Percentiles rank a stretch among this genome's conserved stretches.
Evolutionary conservation across 1,140 invertebrate species (phyloP).

Genomic region (Papilio glaucus): DNA sequence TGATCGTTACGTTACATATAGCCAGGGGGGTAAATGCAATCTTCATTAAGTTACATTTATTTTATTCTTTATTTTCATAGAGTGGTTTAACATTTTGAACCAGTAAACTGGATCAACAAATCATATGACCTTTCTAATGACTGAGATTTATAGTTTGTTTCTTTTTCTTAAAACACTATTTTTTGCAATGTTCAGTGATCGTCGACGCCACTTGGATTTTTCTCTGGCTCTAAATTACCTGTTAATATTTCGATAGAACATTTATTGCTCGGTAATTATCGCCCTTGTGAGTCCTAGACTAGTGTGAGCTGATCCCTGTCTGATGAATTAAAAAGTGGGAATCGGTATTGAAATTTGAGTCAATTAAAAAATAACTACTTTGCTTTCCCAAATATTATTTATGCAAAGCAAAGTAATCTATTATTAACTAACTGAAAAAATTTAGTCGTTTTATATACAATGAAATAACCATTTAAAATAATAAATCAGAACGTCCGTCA

Average conservation of each 20-base stretch:
- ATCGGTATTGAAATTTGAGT: too few species aligned
- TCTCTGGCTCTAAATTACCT: too few species aligned
- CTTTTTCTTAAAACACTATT: too few species aligned
- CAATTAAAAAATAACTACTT: too few species aligned
- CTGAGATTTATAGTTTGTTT: not conserved
- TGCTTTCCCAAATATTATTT: too few species aligned
- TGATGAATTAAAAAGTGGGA: too few species aligned
- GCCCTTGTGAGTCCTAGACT: too few species aligned
- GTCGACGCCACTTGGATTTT: too few species aligned
- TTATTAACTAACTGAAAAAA: constrained; percentile 50
- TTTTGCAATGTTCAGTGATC: too few species aligned
- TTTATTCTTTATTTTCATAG: constrained; percentile 58
- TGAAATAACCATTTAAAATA: constrained; percentile 63
- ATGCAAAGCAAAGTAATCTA: not conserved
- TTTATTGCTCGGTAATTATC: too few species aligned
- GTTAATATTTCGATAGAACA: too few species aligned
- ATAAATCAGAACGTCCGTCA: constrained; percentile 71
- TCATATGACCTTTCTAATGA: not conserved
- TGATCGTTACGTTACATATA: constrained; percentile 68
- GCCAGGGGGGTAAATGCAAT: constrained; percentile 69
- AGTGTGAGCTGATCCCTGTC: too few species aligned
- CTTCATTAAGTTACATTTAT: constrained; percentile 69
- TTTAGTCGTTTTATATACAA: constrained; percentile 63
- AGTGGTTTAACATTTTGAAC: constrained; percentile 37
- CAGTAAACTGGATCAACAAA: constrained; percentile 10